Evolutionary conservation across 2,113 vertebrate species (phyloP), one percentile per base, ranked within the genome.

Genomic region (Rhinichthys klamathensis): DNA sequence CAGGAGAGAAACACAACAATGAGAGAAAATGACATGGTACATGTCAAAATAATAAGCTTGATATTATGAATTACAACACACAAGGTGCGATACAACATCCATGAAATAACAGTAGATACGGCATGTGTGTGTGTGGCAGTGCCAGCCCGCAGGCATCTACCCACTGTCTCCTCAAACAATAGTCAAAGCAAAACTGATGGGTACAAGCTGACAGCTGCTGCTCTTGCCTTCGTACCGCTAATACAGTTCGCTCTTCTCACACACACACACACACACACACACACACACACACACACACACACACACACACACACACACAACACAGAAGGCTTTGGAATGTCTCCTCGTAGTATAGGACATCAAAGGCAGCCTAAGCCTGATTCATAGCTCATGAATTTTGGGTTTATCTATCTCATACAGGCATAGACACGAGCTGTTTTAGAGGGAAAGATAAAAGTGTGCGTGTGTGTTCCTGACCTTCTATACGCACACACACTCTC

Each of bases 171-270:
- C 46, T 86, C 60, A 84, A 38, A 88, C 84, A 84, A 88, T 54
- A 84, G 84, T 88, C 61, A 21, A 72, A 86, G 54, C 63, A n/a
- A 32, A 76, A 78, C 83, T 86, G 85, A 84, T 88, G 70, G 73
- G 84, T 88, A 44, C 27, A 77, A 88, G 81, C 81, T 84, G 87
- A 88, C 87, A 85, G 84, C 87, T 85, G 74, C 87, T 88, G 79
- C 73, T 87, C 63, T 82, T 60, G 73, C 61, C 83, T 83, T 75
- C 49, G 60, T 80, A 56, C 54, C 21, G 1, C n/a, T 77, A 85
- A 85, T 82, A 27, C 60, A n/a, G 38, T 51, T 44, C 15, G 32
- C 41, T 44, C 70, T 54, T 56, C 38, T 23, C 70, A 32, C 35
- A 32, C 73, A 49, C 67, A 72, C 51, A 32, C 75, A 73, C 51